A percentile compares a stretch with the other conserved stretches of the same genome.
These are phyloP conservation scores for Psittacus erithacus DNA, from an alignment of 2,113 vertebrate genomes.

Conservation along the genomic window DNA sequence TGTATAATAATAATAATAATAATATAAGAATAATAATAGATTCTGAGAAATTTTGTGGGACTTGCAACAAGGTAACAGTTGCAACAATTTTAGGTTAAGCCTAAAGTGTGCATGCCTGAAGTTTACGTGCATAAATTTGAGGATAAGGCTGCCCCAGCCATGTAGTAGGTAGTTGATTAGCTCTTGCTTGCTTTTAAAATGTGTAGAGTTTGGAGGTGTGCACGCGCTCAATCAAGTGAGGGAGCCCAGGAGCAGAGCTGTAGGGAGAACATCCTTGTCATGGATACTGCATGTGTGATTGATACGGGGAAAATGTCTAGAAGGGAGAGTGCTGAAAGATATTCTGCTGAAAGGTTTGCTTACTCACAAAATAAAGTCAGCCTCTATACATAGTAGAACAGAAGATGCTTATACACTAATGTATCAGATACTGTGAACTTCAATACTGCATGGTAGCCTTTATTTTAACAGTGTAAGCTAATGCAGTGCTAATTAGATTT, in stretches of 20 bases:
- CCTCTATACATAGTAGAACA: not conserved
- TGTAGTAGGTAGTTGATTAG: not conserved
- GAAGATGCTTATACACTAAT: not conserved
- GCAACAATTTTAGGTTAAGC: not conserved
- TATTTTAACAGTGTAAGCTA: not conserved
- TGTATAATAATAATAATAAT: not conserved
- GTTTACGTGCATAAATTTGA: not conserved
- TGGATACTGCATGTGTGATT: not conserved
- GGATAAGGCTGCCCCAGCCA: not conserved
- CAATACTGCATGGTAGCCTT: not conserved
- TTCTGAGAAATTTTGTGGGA: not conserved
- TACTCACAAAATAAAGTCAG: not conserved
- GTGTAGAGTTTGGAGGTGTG: not conserved
- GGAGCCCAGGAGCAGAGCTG: not conserved
- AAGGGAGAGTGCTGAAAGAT: not conserved
- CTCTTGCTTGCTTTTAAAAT: not conserved
- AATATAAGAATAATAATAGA: not conserved
- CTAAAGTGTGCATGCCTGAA: not conserved
- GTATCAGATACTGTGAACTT: not conserved
- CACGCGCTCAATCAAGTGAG: not conserved
- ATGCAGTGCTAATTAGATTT: not conserved
- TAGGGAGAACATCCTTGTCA: not conserved
- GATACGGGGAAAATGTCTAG: not conserved
- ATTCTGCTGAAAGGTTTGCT: not conserved
- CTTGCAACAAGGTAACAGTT: not conserved